phyloP scores from a whole-genome alignment of 1,140 invertebrate genomes.

The Proales similis region DNA sequence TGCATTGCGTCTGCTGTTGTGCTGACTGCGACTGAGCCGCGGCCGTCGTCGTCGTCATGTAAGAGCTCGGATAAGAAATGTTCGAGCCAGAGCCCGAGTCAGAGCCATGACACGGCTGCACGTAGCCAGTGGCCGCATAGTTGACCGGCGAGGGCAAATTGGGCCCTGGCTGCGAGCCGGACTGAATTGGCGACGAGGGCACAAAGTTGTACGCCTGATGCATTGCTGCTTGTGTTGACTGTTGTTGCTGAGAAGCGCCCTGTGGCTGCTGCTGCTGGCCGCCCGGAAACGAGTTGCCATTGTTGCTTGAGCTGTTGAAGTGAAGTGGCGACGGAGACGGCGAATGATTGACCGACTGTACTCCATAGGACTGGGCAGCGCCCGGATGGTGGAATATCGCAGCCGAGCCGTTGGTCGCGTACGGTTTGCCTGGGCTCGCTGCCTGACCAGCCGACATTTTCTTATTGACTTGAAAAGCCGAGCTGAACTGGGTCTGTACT shows the following conservation, averaged over 20 bases:
- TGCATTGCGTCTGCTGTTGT: background rate
- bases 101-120: slow-evolving; percentile 10
- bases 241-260: background rate
- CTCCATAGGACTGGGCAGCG: too few species aligned
- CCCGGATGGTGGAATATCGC: too few species aligned
- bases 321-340: slow-evolving; percentile 30
- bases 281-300: slow-evolving; percentile 1
- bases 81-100: slow-evolving; percentile 32
- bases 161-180: slow-evolving; percentile 18
- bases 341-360: too few species aligned
- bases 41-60: slow-evolving; percentile 22
- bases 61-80: slow-evolving; percentile 26
- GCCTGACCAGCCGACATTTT: too few species aligned
- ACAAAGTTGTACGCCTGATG: slow-evolving; percentile 1
- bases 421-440: too few species aligned
- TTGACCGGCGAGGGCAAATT: slow-evolving; percentile 26
- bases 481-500: too few species aligned
- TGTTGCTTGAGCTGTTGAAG: slow-evolving; percentile 25
- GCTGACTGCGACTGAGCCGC: too few species aligned
- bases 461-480: too few species aligned
- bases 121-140: background rate
- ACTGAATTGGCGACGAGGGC: slow-evolving; percentile 22
- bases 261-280: slow-evolving; percentile 20
- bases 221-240: too few species aligned
- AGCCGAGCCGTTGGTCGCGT: too few species aligned